Percentiles rank a stretch among this genome's conserved stretches.
Conservation (phyloP, 1,140 invertebrate species). For the Oryctes rhinoceros region DNA sequence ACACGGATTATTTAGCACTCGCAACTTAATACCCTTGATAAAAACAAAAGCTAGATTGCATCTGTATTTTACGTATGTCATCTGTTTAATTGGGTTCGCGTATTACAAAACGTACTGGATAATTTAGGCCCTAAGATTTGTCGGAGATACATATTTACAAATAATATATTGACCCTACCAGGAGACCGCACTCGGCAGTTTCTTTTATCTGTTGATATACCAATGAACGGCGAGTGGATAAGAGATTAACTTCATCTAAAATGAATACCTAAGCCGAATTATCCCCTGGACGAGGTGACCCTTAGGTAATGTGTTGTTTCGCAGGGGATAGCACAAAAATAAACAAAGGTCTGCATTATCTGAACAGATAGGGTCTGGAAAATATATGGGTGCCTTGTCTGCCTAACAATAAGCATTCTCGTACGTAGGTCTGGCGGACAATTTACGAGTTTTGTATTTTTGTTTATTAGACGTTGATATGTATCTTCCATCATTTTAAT, state of each 20-base stretch:
- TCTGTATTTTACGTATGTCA: no score
- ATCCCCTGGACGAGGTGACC: background rate
- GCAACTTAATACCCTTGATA: no score
- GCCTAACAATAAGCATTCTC: background rate
- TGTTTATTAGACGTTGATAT: no score
- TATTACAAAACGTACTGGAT: no score
- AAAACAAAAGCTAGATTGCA: no score
- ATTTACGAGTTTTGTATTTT: no score
- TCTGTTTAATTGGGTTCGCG: no score
- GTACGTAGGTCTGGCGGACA: no score
- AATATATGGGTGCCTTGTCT: background rate
- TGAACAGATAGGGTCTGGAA: background rate
- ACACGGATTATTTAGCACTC: no score
- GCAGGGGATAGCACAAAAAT: background rate
- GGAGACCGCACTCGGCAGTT: background rate
- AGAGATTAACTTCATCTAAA: background rate
- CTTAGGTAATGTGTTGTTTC: background rate
- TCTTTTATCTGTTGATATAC: conserved; percentile 6
- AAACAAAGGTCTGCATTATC: conserved; percentile 5
- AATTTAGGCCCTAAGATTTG: background rate
- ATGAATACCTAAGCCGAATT: background rate
- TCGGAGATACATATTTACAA: background rate
- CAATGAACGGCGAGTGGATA: background rate
- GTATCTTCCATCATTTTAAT: no score
- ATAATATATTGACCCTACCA: background rate